Base-by-base conservation (phyloP, 2,113 vertebrate genomes). In the Plecotus auritus region DNA sequence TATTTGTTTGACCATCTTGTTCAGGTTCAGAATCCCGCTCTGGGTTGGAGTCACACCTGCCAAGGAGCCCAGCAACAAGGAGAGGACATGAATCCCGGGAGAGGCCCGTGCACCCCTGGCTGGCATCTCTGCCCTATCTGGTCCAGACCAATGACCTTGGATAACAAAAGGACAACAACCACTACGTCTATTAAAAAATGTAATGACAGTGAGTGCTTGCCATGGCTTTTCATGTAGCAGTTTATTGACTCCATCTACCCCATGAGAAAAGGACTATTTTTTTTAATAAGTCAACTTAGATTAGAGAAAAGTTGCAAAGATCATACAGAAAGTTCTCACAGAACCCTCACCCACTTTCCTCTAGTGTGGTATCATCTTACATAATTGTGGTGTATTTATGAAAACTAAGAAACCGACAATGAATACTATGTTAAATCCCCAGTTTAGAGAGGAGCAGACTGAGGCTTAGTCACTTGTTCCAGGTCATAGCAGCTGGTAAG, bases 11-110 rank as follows among this genome's bases (percentile, higher is more conserved):
- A 97, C 0, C 96, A 98, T 98, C 78, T 95, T 93, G 64, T 77
- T 92, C 81, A 97, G 90, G 18, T 97, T 87, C 74, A 95, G 26
- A 1, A 97, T 16, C 14, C 88, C 88, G 1, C 96, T 91, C 78
- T 97, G 96, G 59, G 67, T 23, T 54, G 88, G 85, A 54, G 13
- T 61, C 70, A 93, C 20, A 64, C 94, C 97, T 97, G 96, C 37
- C 85, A 90, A 85, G 14, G 11, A 40, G 26, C 42, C 47, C 70
- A 67, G 59, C 22, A 67, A 45, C 32, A n/a, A 56, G 18, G 78
- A 69, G 22, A 66, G 30, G n/a, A 20, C 6, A 1, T 30, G 10
- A 78, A 22, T 8, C 6, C 28, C 51, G 35, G 23, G 11, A 17
- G 3, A 28, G 13, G 4, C 61, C 69, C 8, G 20, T 1, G 13